Base-by-base conservation (phyloP, 2,888 invertebrate genomes). In the Gibbula magus region DNA sequence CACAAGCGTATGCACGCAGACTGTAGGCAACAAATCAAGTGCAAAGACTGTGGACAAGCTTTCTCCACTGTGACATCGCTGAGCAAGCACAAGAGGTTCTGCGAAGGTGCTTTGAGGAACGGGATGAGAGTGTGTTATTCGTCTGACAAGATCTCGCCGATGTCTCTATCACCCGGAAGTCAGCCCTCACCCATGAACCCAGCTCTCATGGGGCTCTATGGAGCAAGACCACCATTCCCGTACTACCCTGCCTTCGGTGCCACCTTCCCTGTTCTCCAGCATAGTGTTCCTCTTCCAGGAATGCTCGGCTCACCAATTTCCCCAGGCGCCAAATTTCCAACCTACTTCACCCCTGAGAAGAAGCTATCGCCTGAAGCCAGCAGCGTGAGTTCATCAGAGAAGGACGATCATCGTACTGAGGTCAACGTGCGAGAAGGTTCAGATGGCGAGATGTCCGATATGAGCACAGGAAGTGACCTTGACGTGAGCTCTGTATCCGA, bases 1-100 rank as follows among this genome's bases (percentile, higher is more conserved):
- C 99, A 99, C 94, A 98, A 98, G 92, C 97, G 99, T 80, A 99
- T 99, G 98, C 99, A 99, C 94, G 96, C 96, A 78, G 96, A 97
- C 92, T 99, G 99, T 93, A 96, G 98, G 89, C 96, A 96, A 93
- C 96, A 92, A 87, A 97, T 97, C 91, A 98, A 97, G 94, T 99
- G 99, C 94, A 95, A 95, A 90, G 98, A 98, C 95, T 99, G 99
- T 92, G 96, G 96, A 35, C 97, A 98, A 92, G 96, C 96, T 51
- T 99, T 99, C 94, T 96, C 96, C 80, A 98, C 98, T 0, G 96
- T 96, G 81, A 97, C 98, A 2, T 97, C 98, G 39, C 94, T 99
- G 75, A 96, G 77, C 84, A 79, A 86, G 82, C 99, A 99, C 93
- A 98, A 98, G 94, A 95, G 98, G 86, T 98, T 97, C 94, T 99